Conservation (phyloP, 2,888 invertebrate species). For the Amitus sp. region DNA sequence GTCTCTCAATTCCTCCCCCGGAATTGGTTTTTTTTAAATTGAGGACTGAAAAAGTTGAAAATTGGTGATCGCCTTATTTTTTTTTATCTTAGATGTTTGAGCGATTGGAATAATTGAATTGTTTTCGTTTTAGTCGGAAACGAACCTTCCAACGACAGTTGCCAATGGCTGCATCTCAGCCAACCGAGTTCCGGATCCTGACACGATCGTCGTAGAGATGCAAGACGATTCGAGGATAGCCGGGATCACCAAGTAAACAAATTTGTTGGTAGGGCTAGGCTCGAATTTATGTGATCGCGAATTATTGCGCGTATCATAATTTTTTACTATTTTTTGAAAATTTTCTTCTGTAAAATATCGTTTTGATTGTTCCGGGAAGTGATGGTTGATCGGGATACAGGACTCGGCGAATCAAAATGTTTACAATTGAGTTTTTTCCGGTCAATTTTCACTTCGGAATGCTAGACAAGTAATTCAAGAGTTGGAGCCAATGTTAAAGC, state of each 20-base stretch:
- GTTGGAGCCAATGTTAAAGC: neutral
- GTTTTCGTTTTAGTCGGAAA: constrained; percentile 53
- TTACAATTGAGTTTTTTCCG: too few relatives aligned
- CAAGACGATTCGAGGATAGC: constrained; percentile 62
- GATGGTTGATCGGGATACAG: neutral
- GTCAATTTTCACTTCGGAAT: too few relatives aligned
- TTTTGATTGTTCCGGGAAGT: neutral
- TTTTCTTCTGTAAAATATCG: constrained; percentile 4
- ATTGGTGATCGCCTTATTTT: too few relatives aligned
- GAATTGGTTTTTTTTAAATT: too few relatives aligned
- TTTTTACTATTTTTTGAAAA: constrained; percentile 10
- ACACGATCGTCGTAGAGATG: constrained; percentile 63
- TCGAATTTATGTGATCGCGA: constrained; percentile 43
- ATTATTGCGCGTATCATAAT: constrained; percentile 36
- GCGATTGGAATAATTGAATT: too few relatives aligned
- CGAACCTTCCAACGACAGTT: constrained; percentile 60
- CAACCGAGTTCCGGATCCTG: constrained; percentile 62
- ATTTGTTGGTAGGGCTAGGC: constrained; percentile 65
- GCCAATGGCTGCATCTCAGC: constrained; percentile 63
- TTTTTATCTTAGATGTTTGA: too few relatives aligned
- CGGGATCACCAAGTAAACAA: constrained; percentile 65
- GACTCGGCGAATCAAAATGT: neutral
- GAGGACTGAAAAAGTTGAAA: too few relatives aligned
- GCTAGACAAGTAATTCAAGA: neutral
- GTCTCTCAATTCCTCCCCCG: too few relatives aligned